Conservation (phyloP, 1,140 invertebrate genomes). For the Sarcophaga peregrina region DNA sequence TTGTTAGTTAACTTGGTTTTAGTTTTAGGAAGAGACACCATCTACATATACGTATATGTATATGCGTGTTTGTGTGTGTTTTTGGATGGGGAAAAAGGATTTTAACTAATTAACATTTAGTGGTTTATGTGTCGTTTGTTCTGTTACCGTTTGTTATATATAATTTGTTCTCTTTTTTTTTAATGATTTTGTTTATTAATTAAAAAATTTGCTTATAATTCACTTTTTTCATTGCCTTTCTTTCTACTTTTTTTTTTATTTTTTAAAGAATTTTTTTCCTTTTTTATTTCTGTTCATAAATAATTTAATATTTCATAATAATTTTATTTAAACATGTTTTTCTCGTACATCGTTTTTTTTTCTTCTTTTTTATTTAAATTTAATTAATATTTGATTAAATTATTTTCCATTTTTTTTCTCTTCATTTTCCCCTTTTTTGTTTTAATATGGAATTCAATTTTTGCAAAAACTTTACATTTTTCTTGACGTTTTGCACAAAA, state of each 20-base stretch:
- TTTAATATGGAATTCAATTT: too few relatives aligned
- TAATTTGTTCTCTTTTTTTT: not conserved
- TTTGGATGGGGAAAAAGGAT: conserved; percentile 1
- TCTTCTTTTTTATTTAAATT: not conserved
- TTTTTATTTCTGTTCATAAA: not conserved
- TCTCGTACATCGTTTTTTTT: not conserved
- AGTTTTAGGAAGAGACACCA: too few relatives aligned
- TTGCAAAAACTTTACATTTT: too few relatives aligned
- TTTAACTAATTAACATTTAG: conserved; percentile 66
- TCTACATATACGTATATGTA: not conserved
- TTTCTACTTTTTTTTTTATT: conserved; percentile 2
- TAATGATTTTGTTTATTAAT: conserved; percentile 55
- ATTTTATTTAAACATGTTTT: too few relatives aligned
- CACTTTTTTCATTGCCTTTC: conserved; percentile 50
- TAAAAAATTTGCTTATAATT: conserved; percentile 63
- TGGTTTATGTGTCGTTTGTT: conserved; percentile 52
- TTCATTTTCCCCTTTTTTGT: not conserved
- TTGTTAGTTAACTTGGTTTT: not conserved
- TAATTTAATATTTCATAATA: not conserved
- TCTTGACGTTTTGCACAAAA: too few relatives aligned
- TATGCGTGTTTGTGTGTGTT: not conserved
- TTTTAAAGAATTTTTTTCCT: conserved; percentile 29
- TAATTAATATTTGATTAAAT: conserved; percentile 24
- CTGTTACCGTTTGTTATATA: not conserved
- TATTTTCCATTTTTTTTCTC: not conserved